These are phyloP conservation scores for Trogon surrucura DNA, from an alignment of 2,113 vertebrate genomes.

Conservation along the genomic window DNA sequence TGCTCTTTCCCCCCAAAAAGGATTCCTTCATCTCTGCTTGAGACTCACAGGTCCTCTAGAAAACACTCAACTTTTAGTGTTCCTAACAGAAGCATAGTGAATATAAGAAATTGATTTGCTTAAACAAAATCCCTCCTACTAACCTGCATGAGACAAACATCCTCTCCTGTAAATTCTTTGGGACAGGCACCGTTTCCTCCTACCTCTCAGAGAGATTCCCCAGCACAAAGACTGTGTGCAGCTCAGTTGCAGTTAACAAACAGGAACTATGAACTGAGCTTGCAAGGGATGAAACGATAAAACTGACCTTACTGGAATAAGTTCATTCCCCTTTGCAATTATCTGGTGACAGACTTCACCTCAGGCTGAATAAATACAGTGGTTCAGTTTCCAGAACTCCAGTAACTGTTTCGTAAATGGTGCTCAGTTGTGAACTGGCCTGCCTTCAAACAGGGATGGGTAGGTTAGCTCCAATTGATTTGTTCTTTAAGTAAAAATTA, in stretches of 20 bases:
- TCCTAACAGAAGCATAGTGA: not conserved
- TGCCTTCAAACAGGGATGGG: constrained; percentile 19
- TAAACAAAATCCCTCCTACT: not conserved
- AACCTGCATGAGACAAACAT: not conserved
- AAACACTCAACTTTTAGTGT: not conserved
- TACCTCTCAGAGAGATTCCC: not conserved
- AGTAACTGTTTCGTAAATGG: constrained; percentile 34
- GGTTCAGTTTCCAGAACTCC: constrained; percentile 43
- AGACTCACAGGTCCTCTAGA: not conserved
- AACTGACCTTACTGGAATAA: constrained; percentile 52
- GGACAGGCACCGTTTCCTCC: not conserved
- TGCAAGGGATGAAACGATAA: not conserved
- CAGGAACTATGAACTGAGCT: constrained; percentile 35
- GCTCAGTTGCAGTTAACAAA: constrained; percentile 32
- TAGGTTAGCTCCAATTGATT: not conserved
- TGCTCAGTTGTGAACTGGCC: constrained; percentile 42
- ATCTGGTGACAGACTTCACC: constrained; percentile 58
- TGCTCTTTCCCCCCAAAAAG: not conserved
- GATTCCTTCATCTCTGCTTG: not conserved
- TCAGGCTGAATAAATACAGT: constrained; percentile 61
- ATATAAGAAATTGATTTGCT: not conserved
- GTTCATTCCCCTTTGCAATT: constrained; percentile 61
- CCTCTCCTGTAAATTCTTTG: not conserved
- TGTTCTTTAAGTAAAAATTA: constrained; percentile 37
- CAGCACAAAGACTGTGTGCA: constrained; percentile 7